Evolutionary conservation across 2,888 invertebrate species (phyloP).

Genomic region (Cistogaster globosa): DNA sequence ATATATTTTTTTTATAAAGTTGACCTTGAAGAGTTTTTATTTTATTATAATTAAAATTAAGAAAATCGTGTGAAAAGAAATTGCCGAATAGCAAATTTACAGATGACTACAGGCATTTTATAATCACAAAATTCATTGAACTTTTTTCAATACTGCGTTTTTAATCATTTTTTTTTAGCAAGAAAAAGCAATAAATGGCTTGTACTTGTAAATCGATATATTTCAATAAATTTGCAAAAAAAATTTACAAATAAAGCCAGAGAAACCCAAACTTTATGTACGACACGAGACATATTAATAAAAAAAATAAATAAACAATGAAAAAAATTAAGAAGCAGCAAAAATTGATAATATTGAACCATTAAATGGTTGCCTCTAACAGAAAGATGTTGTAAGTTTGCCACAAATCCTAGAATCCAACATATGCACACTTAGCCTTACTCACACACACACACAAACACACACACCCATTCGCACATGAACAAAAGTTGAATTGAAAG

Average conservation of each 20-base stretch:
- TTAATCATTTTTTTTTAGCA: not conserved
- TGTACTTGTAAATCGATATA: conserved; percentile 45
- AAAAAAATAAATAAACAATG: not conserved
- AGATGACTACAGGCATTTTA: too few relatives aligned
- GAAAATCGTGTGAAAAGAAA: too few relatives aligned
- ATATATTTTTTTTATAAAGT: too few relatives aligned
- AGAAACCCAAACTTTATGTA: conserved; percentile 22
- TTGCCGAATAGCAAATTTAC: too few relatives aligned
- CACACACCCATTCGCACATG: too few relatives aligned
- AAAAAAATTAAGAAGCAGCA: not conserved
- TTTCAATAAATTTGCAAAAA: conserved; percentile 39
- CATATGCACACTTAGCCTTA: not conserved
- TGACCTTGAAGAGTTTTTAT: too few relatives aligned
- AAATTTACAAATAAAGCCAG: conserved; percentile 16
- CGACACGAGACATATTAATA: conserved; percentile 19
- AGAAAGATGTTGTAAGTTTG: not conserved
- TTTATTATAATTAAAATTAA: too few relatives aligned
- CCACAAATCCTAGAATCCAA: not conserved
- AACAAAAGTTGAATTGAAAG: conserved; percentile 26
- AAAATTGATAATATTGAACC: conserved; percentile 15
- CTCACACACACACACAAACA: conserved; percentile 1
- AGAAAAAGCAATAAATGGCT: not conserved
- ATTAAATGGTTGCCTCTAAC: conserved; percentile 10
- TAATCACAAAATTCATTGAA: too few relatives aligned
- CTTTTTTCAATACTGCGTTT: too few relatives aligned